A percentile compares a stretch with the other conserved stretches of the same genome.
Conservation (phyloP, 2,113 vertebrate species). For the Pelodiscus sinensis region DNA sequence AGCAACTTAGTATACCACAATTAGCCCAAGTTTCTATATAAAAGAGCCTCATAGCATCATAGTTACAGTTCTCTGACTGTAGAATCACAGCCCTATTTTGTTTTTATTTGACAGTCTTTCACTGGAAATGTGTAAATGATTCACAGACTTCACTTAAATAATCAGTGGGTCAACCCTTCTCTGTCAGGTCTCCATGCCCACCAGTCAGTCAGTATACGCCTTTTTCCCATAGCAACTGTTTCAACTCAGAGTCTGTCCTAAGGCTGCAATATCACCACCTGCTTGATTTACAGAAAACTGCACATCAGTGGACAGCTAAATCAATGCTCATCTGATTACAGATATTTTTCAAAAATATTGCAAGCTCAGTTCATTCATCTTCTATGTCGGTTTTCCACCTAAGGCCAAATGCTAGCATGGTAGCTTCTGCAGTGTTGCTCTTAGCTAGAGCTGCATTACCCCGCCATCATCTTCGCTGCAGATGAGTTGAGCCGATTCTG, state of each 20-base stretch:
- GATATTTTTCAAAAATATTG: conserved; percentile 38
- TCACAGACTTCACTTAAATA: background rate
- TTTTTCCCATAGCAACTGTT: background rate
- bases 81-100: background rate
- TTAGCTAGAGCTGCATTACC: background rate
- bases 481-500: background rate
- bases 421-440: background rate
- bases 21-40: background rate
- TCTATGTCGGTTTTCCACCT: background rate
- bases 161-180: conserved; percentile 8
- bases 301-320: conserved; percentile 48
- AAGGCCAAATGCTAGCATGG: conserved; percentile 12
- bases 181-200: conserved; percentile 11
- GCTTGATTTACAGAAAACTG: conserved; percentile 11
- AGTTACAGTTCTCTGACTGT: background rate
- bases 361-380: conserved; percentile 2
- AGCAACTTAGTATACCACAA: background rate
- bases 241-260: background rate
- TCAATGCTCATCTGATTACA: conserved; percentile 53
- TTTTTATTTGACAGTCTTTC: conserved; percentile 42
- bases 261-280: conserved; percentile 5
- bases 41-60: background rate
- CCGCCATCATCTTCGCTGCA: background rate
- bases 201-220: background rate
- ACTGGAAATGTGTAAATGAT: conserved; percentile 10